Percentiles rank a stretch among this genome's conserved stretches.
Evolutionary conservation across 2,888 invertebrate species (phyloP).

Genomic region (Tenthredo distinguenda): DNA sequence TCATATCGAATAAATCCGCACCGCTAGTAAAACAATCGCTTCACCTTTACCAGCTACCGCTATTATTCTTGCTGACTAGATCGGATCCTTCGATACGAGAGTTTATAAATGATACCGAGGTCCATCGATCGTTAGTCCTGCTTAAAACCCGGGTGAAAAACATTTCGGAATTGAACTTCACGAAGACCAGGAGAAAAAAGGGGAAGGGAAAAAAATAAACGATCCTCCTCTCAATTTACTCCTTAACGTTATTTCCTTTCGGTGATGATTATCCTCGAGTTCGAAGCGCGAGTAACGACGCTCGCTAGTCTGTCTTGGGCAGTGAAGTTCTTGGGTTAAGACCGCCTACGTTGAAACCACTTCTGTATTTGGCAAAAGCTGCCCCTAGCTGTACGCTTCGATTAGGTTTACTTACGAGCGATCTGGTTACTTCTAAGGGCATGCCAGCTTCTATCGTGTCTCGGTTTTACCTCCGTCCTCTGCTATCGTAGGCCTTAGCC

Average conservation of each 20-base stretch:
- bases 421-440: conserved; percentile 69
- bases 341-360: conserved; percentile 73
- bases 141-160: not conserved
- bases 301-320: not conserved
- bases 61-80: conserved; percentile 36
- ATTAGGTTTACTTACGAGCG: conserved; percentile 71
- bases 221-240: not conserved
- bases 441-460: conserved; percentile 64
- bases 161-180: not conserved
- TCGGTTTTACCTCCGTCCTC: conserved; percentile 50
- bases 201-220: not conserved
- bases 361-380: conserved; percentile 72
- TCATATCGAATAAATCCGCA: conserved; percentile 36
- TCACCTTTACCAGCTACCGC: conserved; percentile 37
- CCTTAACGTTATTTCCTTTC: not conserved
- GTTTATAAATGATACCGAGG: not conserved
- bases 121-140: not conserved
- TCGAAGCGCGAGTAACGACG: conserved; percentile 7
- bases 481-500: not conserved
- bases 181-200: not conserved
- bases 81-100: not conserved
- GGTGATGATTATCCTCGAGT: not conserved
- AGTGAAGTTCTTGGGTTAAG: conserved; percentile 53
- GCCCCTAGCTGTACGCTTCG: conserved; percentile 66
- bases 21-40: conserved; percentile 38